A percentile compares a stretch with the other conserved stretches of the same genome.
These are phyloP conservation scores for Danio tinwini DNA, from an alignment of 2,797 vertebrate genomes.

Conservation along the genomic window DNA sequence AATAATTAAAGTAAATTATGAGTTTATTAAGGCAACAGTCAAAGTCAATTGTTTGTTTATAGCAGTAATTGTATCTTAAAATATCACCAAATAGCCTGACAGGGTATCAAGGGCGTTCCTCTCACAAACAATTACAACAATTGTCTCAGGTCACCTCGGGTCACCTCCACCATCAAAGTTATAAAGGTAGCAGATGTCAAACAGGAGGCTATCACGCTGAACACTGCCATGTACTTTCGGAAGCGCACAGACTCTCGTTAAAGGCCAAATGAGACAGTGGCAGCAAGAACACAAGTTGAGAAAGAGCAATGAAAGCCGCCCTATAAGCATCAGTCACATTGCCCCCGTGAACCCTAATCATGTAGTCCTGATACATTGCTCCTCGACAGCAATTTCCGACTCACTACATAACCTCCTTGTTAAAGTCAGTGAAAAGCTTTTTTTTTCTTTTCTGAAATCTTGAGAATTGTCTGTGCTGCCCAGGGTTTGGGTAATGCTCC, in stretches of 20 bases:
- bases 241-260: constrained; percentile 14
- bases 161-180: constrained; percentile 16
- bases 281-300: constrained; percentile 27
- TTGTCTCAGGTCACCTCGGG: constrained; percentile 15
- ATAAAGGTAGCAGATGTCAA: constrained; percentile 32
- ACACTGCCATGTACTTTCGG: constrained; percentile 22
- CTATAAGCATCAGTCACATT: constrained; percentile 36
- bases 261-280: constrained; percentile 30
- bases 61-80: too few species aligned
- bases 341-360: constrained; percentile 38
- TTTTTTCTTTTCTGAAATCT: constrained; percentile 50
- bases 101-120: constrained; percentile 8
- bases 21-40: too few species aligned
- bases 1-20: too few species aligned
- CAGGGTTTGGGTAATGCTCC: constrained; percentile 35
- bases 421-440: constrained; percentile 46
- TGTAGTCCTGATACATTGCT: constrained; percentile 36
- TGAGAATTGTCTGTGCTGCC: constrained; percentile 36
- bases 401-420: constrained; percentile 27
- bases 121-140: constrained; percentile 20
- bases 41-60: too few species aligned
- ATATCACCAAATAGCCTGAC: constrained; percentile 29
- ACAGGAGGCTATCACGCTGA: constrained; percentile 12
- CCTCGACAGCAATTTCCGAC: constrained; percentile 28
- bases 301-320: constrained; percentile 30